Percentiles rank a stretch among this genome's conserved stretches.
phyloP scores from a whole-genome alignment of 1,140 invertebrate species.

The Hesperophylax magnus region DNA sequence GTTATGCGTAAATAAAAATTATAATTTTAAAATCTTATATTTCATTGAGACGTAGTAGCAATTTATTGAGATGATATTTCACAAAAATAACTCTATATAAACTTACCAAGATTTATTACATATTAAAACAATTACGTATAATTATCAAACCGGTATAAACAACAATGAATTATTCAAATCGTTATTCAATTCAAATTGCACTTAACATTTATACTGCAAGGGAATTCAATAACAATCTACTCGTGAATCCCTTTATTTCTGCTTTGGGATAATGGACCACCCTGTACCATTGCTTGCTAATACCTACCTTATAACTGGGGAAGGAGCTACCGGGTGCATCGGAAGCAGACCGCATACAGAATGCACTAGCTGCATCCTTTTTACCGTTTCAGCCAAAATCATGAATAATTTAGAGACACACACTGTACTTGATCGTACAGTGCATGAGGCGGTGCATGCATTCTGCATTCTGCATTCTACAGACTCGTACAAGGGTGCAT shows the following conservation, averaged over 20 bases:
- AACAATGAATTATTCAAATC: not conserved
- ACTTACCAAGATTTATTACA: too few relatives aligned
- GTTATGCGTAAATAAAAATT: too few relatives aligned
- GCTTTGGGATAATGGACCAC: constrained; percentile 11
- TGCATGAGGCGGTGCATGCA: not conserved
- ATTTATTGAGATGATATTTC: too few relatives aligned
- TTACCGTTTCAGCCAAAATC: constrained; percentile 25
- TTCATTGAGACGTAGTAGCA: too few relatives aligned
- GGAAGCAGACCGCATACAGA: constrained; percentile 32
- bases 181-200: constrained; percentile 10
- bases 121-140: too few relatives aligned
- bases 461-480: not conserved
- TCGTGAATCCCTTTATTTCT: constrained; percentile 22
- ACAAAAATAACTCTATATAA: too few relatives aligned
- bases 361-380: constrained; percentile 30
- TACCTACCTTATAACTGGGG: not conserved
- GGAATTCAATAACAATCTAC: constrained; percentile 27
- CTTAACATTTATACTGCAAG: constrained; percentile 11
- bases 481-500: not conserved
- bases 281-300: not conserved
- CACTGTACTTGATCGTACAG: not conserved
- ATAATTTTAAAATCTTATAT: too few relatives aligned
- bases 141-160: too few relatives aligned
- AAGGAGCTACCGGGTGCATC: not conserved
- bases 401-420: constrained; percentile 30